phyloP scores from a whole-genome alignment of 1,140 invertebrate genomes.

The Polypedilum vanderplanki region DNA sequence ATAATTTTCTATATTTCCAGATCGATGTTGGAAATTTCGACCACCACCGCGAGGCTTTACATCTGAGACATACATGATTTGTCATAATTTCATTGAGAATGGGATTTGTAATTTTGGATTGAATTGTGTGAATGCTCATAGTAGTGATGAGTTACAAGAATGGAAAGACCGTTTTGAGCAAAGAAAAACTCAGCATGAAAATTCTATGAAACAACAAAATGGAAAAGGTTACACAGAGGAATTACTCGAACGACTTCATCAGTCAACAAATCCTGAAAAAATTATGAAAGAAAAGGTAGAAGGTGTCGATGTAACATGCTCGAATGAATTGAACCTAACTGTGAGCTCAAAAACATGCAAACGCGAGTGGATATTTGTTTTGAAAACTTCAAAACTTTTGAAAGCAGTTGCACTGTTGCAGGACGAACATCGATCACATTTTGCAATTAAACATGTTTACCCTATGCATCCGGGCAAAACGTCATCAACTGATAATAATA shows the following conservation, averaged over 20 bases:
- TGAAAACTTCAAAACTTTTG: slow-evolving; percentile 48
- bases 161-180: slow-evolving; percentile 68
- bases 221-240: slow-evolving; percentile 60
- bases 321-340: slow-evolving; percentile 54
- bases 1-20: slow-evolving; percentile 31
- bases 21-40: slow-evolving; percentile 61
- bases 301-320: slow-evolving; percentile 53
- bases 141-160: slow-evolving; percentile 61
- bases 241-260: slow-evolving; percentile 57
- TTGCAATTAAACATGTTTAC: slow-evolving; percentile 52
- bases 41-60: slow-evolving; percentile 59
- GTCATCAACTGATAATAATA: slow-evolving; percentile 32
- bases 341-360: slow-evolving; percentile 60
- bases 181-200: slow-evolving; percentile 38
- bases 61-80: slow-evolving; percentile 50
- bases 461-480: slow-evolving; percentile 36
- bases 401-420: slow-evolving; percentile 62
- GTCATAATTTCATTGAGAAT: slow-evolving; percentile 49
- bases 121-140: slow-evolving; percentile 70
- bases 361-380: slow-evolving; percentile 59
- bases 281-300: slow-evolving; percentile 54
- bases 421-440: slow-evolving; percentile 65
- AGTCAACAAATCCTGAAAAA: slow-evolving; percentile 50
- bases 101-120: slow-evolving; percentile 58
- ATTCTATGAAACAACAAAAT: slow-evolving; percentile 54